Conservation (phyloP, 1,140 invertebrate genomes). For the Orchestia grillus region DNA sequence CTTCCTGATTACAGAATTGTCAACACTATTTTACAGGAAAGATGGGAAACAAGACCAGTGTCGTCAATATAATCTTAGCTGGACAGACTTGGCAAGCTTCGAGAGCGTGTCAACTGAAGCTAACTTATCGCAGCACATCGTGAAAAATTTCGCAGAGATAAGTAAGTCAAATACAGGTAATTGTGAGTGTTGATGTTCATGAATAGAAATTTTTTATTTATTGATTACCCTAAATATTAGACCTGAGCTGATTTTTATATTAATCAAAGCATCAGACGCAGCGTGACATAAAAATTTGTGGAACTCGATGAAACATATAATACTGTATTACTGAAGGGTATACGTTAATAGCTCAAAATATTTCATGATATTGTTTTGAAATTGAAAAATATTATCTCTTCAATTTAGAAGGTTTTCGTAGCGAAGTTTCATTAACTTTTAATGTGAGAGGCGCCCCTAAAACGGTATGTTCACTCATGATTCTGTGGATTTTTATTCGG, state of each 20-base stretch:
- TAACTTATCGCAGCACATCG: neutral
- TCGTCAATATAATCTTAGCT: neutral
- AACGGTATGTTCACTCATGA: too few species aligned
- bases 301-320: neutral
- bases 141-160: neutral
- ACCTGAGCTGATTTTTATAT: neutral
- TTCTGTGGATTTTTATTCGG: too few species aligned
- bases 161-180: neutral
- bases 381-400: too few species aligned
- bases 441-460: too few species aligned
- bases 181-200: neutral
- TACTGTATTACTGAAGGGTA: neutral
- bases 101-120: neutral
- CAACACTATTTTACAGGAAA: neutral
- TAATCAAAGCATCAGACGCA: neutral
- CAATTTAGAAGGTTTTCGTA: too few species aligned
- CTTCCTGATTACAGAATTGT: neutral
- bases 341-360: too few species aligned
- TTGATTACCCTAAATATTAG: neutral
- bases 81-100: neutral
- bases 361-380: too few species aligned
- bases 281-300: neutral
- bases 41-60: conserved; percentile 8
- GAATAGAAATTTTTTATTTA: neutral
- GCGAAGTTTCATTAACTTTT: too few species aligned